Evolutionary conservation across 2,888 invertebrate species (phyloP).

Genomic region (Ophraella communa): DNA sequence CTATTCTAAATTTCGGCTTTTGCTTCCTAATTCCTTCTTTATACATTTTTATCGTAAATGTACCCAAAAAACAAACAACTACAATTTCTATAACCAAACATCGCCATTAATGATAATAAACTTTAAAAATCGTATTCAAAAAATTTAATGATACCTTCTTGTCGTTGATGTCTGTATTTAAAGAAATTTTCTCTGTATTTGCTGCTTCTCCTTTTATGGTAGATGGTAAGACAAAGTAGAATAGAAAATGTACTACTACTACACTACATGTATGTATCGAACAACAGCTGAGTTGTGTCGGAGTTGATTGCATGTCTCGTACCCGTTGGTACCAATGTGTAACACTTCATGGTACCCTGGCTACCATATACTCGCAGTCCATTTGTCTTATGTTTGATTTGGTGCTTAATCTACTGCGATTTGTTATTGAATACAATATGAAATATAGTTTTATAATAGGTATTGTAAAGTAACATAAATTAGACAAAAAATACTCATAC

Average conservation of each 20-base stretch:
- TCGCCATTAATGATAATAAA: too few relatives aligned
- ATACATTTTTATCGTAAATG: too few relatives aligned
- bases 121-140: too few relatives aligned
- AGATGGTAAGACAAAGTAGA: background rate
- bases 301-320: slow-evolving; percentile 30
- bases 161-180: background rate
- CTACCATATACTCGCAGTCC: slow-evolving; percentile 30
- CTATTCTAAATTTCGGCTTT: too few relatives aligned
- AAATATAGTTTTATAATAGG: background rate
- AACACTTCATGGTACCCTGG: slow-evolving; percentile 48
- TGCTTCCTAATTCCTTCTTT: too few relatives aligned
- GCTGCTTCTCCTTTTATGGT: background rate
- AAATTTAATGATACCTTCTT: too few relatives aligned
- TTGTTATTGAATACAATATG: background rate
- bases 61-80: too few relatives aligned
- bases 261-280: background rate
- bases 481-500: too few relatives aligned
- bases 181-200: background rate
- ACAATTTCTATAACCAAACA: too few relatives aligned
- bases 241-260: background rate
- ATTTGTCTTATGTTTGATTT: background rate
- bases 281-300: slow-evolving; percentile 8
- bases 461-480: too few relatives aligned
- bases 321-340: slow-evolving; percentile 47
- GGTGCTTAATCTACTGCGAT: background rate